phyloP scores from a whole-genome alignment of 2,797 vertebrate species.

The Natrix natrix region DNA sequence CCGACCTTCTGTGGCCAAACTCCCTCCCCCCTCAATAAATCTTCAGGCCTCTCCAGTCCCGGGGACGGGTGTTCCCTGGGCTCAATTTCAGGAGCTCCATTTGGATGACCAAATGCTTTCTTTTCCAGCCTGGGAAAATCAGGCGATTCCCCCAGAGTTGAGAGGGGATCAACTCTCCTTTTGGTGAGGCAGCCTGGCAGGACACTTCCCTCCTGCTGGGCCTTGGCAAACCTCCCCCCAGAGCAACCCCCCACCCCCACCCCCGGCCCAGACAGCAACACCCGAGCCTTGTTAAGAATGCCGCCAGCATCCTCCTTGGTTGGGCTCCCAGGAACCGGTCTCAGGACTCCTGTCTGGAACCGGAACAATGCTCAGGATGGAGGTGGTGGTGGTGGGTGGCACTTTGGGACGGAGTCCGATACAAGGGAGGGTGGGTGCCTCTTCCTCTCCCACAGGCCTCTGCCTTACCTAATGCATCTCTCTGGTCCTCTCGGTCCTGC shows the following conservation, averaged over 20 bases:
- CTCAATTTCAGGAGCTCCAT: not conserved
- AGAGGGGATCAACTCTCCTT: not conserved
- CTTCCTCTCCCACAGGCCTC: not conserved
- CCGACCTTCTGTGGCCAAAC: fast-evolving
- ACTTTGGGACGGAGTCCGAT: fast-evolving
- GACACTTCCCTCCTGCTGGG: not conserved
- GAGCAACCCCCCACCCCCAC: not conserved
- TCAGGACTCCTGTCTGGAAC: fast-evolving
- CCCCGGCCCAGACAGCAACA: not conserved
- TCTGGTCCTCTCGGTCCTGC: not conserved
- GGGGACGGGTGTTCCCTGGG: fast-evolving
- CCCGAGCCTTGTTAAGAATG: not conserved
- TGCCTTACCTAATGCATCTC: not conserved
- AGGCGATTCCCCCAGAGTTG: not conserved
- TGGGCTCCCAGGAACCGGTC: not conserved
- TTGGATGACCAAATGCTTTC: not conserved
- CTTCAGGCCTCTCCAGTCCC: fast-evolving
- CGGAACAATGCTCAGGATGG: not conserved
- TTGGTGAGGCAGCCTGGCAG: not conserved
- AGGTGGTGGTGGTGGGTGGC: not conserved
- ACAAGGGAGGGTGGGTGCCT: not conserved
- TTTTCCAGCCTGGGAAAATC: not conserved
- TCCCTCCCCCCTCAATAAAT: not conserved
- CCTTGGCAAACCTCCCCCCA: not conserved
- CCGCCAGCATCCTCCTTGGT: fast-evolving